Conservation (phyloP, 2,888 invertebrate genomes). For the Incurvaria masculella region DNA sequence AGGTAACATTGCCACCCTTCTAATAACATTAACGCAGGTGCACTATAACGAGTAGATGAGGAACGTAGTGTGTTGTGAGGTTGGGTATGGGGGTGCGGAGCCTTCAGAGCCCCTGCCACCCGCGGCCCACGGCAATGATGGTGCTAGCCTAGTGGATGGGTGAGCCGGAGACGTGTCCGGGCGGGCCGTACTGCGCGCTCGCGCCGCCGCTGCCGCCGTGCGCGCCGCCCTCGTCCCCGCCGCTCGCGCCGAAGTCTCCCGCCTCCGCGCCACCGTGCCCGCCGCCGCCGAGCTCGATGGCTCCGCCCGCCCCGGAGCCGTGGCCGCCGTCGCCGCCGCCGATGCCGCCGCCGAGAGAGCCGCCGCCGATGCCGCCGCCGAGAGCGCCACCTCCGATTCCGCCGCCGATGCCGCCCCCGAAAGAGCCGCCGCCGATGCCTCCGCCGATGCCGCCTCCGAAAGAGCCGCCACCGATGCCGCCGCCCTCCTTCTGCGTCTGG, state of each 20-base stretch:
- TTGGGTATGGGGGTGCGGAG: too few species aligned
- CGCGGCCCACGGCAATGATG: conserved; percentile 23
- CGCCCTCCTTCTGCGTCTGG: conserved; percentile 62
- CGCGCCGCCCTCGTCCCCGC: conserved; percentile 28
- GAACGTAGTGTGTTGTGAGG: conserved; percentile 37
- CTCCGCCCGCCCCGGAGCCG: conserved; percentile 20
- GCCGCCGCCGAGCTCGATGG: conserved; percentile 24
- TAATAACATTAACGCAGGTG: conserved; percentile 49
- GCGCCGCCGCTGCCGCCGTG: conserved; percentile 33
- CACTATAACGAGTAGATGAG: conserved; percentile 51
- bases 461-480: conserved; percentile 41
- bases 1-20: conserved; percentile 39
- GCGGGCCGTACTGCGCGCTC: conserved; percentile 51
- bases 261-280: conserved; percentile 21
- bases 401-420: conserved; percentile 31
- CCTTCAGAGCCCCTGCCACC: too few species aligned
- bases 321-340: conserved; percentile 23
- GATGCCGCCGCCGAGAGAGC: conserved; percentile 25
- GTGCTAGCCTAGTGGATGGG: conserved; percentile 36
- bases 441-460: conserved; percentile 33
- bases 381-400: conserved; percentile 20
- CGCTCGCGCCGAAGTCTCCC: conserved; percentile 18
- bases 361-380: conserved; percentile 21
- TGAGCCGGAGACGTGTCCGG: conserved; percentile 44
- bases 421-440: conserved; percentile 27